These are phyloP conservation scores for Tipula lateralis DNA, from an alignment of 2,888 invertebrate species.

Conservation along the genomic window DNA sequence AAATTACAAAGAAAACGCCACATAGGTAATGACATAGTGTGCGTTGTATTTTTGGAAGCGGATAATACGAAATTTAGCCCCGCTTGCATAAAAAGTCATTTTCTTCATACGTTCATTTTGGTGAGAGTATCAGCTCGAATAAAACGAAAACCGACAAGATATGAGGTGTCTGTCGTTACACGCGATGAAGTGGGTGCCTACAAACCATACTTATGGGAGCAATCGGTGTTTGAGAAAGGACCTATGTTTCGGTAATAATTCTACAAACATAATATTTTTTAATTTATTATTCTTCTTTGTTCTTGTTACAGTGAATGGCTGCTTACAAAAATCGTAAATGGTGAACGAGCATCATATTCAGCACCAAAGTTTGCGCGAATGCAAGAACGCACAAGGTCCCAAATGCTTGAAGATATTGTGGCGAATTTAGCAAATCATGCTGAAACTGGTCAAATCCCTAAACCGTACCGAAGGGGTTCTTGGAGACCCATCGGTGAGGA, in stretches of 20 bases:
- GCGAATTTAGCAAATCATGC: constrained; percentile 91
- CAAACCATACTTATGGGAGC: constrained; percentile 93
- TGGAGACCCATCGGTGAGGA: constrained; percentile 81
- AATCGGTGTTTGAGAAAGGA: constrained; percentile 89
- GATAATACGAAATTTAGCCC: constrained; percentile 90
- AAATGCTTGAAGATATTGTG: constrained; percentile 91
- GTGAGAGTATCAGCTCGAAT: constrained; percentile 77
- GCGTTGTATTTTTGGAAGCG: constrained; percentile 89
- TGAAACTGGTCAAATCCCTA: constrained; percentile 92
- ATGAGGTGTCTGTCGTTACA: constrained; percentile 89
- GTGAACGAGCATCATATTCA: constrained; percentile 88
- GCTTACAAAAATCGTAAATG: constrained; percentile 88
- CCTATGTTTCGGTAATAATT: constrained; percentile 74
- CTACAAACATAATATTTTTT: not conserved
- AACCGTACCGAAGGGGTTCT: constrained; percentile 86
- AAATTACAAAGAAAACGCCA: constrained; percentile 89
- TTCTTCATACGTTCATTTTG: constrained; percentile 88
- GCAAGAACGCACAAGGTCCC: constrained; percentile 88
- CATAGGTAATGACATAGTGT: constrained; percentile 92
- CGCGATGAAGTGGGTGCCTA: constrained; percentile 93
- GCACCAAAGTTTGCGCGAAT: constrained; percentile 92
- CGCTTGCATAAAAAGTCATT: constrained; percentile 91
- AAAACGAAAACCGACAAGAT: constrained; percentile 78
- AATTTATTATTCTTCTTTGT: not conserved
- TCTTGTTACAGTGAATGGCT: constrained; percentile 74